Conservation (phyloP, 2,888 invertebrate species). For the Norana najaformis region DNA sequence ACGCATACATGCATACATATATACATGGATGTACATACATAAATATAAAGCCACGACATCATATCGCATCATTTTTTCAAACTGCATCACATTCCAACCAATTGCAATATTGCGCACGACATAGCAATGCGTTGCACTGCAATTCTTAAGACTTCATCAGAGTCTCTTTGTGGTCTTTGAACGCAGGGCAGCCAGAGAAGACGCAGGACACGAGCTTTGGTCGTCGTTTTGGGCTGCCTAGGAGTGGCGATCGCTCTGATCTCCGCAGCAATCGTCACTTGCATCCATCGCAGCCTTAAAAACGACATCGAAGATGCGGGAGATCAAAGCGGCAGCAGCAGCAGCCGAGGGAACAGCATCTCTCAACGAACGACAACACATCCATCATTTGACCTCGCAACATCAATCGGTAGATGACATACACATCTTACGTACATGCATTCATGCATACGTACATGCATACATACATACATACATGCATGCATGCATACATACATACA, state of each 20-base stretch:
- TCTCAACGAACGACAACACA: background rate
- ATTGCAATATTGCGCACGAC: background rate
- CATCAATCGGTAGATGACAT: background rate
- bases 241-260: constrained; percentile 1
- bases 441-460: background rate
- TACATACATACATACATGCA: no score
- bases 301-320: background rate
- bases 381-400: background rate
- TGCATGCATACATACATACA: no score
- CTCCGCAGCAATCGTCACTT: background rate
- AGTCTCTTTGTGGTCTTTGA: background rate
- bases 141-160: background rate
- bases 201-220: background rate
- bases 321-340: background rate
- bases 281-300: background rate
- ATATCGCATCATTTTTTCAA: background rate
- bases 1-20: no score
- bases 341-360: background rate
- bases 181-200: background rate
- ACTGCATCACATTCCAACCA: background rate
- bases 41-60: no score
- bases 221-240: background rate
- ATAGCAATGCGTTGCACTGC: no score
- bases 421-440: background rate
- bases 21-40: no score